phyloP scores from a whole-genome alignment of 2,797 vertebrate genomes.

The Hippopotamyrus pictus region DNA sequence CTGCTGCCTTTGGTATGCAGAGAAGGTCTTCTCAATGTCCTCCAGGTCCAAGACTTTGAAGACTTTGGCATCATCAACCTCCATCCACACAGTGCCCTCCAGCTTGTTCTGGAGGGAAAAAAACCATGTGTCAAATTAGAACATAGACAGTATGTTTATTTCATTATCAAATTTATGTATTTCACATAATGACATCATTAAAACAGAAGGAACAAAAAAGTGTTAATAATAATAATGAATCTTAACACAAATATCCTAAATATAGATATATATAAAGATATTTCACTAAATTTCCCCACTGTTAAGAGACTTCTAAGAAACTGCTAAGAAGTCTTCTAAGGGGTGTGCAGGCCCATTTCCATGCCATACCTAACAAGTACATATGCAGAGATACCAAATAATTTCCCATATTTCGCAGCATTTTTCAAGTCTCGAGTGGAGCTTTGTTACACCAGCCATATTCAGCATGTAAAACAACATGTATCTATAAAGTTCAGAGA shows the following conservation, averaged over 20 bases:
- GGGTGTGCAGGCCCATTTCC: background rate
- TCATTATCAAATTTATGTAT: background rate
- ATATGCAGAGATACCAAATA: background rate
- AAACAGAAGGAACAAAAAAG: background rate
- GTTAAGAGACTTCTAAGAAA: background rate
- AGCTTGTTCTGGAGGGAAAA: slow-evolving; percentile 78
- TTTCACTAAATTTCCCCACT: background rate
- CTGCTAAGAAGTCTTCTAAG: too few relatives aligned
- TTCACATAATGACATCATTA: background rate
- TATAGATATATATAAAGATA: too few relatives aligned
- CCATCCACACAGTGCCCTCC: slow-evolving; percentile 86
- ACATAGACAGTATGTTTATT: background rate
- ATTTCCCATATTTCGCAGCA: background rate
- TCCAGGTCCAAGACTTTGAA: slow-evolving; percentile 89
- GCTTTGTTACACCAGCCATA: background rate
- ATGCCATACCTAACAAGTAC: background rate
- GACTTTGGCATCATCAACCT: slow-evolving; percentile 83
- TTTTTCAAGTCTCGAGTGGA: background rate
- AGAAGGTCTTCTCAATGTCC: slow-evolving; percentile 95
- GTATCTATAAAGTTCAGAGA: background rate
- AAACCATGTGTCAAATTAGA: background rate
- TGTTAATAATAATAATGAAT: background rate
- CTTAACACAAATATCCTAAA: too few relatives aligned
- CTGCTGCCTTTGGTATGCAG: slow-evolving; percentile 98
- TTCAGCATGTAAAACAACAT: background rate